Percentiles rank a stretch among this genome's conserved stretches.
These are phyloP conservation scores for Phycodurus eques DNA, from an alignment of 2,113 vertebrate genomes.

Conservation along the genomic window DNA sequence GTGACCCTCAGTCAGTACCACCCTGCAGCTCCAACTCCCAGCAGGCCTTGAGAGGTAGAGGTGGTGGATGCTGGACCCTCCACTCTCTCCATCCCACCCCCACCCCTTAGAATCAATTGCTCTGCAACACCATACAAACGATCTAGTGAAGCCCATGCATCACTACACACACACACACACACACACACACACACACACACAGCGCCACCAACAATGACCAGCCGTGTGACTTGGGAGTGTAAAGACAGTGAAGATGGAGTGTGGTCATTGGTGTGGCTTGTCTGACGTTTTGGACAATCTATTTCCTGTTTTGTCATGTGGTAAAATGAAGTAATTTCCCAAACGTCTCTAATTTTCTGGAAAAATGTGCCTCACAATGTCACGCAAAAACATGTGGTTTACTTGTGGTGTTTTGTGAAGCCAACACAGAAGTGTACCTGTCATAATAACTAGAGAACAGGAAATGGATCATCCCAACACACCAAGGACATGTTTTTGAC, in stretches of 20 bases:
- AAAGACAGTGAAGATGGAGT: constrained; percentile 37
- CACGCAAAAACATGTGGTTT: neutral
- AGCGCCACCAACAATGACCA: constrained; percentile 61
- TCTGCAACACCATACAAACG: constrained; percentile 75
- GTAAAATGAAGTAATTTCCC: neutral
- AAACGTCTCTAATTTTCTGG: neutral
- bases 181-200: constrained; percentile 22
- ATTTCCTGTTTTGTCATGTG: neutral
- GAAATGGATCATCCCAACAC: too few relatives aligned
- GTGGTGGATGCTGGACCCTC: constrained; percentile 41
- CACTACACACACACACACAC: constrained; percentile 42
- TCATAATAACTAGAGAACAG: too few relatives aligned
- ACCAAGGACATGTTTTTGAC: too few relatives aligned
- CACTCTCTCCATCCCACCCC: constrained; percentile 21
- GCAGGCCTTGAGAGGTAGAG: constrained; percentile 54
- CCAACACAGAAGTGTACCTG: too few relatives aligned
- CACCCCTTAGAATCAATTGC: constrained; percentile 73
- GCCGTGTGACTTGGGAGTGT: constrained; percentile 41
- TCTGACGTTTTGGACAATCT: neutral
- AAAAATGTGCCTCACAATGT: neutral
- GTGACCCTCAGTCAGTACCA: constrained; percentile 73
- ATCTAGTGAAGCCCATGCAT: constrained; percentile 68
- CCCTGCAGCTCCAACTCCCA: constrained; percentile 72
- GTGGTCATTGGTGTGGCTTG: constrained; percentile 6
- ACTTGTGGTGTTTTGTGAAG: too few relatives aligned